phyloP scores from a whole-genome alignment of 1,140 invertebrate species.

The Drosophila mojavensis region DNA sequence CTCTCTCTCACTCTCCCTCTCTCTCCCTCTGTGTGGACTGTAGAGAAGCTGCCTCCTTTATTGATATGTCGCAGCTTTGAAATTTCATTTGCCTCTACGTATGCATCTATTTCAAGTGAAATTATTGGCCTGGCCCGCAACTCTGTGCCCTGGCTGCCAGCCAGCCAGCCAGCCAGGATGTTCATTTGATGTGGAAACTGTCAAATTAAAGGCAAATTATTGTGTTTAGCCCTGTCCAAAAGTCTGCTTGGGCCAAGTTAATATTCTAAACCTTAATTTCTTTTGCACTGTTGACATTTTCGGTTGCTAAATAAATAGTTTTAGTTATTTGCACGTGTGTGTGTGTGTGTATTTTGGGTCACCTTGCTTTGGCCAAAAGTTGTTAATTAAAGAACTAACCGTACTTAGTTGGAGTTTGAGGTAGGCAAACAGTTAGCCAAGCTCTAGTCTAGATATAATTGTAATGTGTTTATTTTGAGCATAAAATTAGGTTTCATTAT shows the following conservation, averaged over 20 bases:
- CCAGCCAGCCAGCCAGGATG: constrained; percentile 6
- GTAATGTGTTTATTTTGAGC: constrained; percentile 15
- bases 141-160: constrained; percentile 4
- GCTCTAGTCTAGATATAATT: constrained; percentile 16
- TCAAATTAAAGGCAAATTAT: constrained; percentile 80
- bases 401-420: constrained; percentile 31
- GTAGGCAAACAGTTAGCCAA: constrained; percentile 18
- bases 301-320: constrained; percentile 54
- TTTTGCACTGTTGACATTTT: constrained; percentile 46
- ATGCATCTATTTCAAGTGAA: constrained; percentile 66
- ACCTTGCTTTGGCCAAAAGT: constrained; percentile 48
- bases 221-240: constrained; percentile 56
- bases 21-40: constrained; percentile 11
- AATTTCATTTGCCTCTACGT: constrained; percentile 63
- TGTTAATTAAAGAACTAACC: constrained; percentile 70
- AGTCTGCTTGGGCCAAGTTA: constrained; percentile 21
- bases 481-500: neutral
- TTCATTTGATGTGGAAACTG: constrained; percentile 60
- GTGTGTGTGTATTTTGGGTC: constrained; percentile 5
- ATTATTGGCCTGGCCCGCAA: constrained; percentile 56
- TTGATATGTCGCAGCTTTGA: constrained; percentile 68
- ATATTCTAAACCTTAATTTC: constrained; percentile 41
- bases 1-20: too few species aligned
- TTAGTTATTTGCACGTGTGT: constrained; percentile 31
- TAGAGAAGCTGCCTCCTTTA: constrained; percentile 45